Base-by-base conservation (phyloP, 2,888 invertebrate species). In the Aspidiotus rigidus region DNA sequence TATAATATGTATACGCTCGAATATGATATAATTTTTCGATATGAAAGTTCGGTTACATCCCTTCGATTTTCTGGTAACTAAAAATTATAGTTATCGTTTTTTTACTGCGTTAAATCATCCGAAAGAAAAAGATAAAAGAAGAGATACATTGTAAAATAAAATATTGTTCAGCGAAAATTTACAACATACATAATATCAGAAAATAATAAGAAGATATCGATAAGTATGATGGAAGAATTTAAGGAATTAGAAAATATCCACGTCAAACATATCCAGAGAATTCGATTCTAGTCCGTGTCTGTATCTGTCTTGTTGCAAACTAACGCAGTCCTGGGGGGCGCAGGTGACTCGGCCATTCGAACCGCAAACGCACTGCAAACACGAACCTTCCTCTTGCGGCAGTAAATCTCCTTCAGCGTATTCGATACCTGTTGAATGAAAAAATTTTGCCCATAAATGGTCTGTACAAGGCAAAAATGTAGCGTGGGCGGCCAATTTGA, bases 311-410 rank as follows among this genome's bases (percentile, higher is more conserved):
- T 71, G 72, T 10, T 73, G 73, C 49, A 71, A 72, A 63, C 70
- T 70, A 53, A 73, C 72, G 70, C 75, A 75, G 71, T 75, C 74
- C 69, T 75, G 74, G 13, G 75, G 75, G 54, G 74, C 72, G 70
- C 75, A 75, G 15, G 75, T 75, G 11, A 75, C 74, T 15, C 75
- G 71, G 7, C 73, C 83, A 71, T 83, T 84, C 72, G 80, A 79
- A 72, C 83, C 84, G 77, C 86, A 86, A 76, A 84, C 81, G 77
- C 86, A 86, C 76, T 86, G 85, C 73, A 86, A 80, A 77, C 86
- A 86, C 77, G 86, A 86, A 74, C 86, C 86, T 67, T 86, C 86
- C 74, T 84, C 83, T 77, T 85, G 84, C 10, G 86, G 86, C 73
- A 86, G 79, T 72, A 82, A 80, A 75, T 85, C 84, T 54, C 86